Percentiles rank a stretch among this genome's conserved stretches.
Conservation (phyloP, 2,888 invertebrate genomes). For the Oscheius sp. region DNA sequence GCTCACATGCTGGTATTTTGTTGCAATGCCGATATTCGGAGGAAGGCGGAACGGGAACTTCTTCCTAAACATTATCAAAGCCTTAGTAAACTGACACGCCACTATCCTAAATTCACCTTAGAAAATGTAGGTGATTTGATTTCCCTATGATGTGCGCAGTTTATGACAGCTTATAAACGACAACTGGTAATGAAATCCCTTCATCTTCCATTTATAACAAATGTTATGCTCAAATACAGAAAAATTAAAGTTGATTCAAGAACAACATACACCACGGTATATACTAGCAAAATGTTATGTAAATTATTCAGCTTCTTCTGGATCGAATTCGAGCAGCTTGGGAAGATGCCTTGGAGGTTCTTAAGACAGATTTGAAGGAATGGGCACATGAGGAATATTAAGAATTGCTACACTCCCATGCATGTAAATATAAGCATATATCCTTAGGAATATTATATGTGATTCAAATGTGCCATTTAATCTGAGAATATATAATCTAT, state of each 20-base stretch:
- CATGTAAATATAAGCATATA: no score
- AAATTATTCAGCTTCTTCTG: constrained; percentile 31
- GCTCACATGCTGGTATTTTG: constrained; percentile 47
- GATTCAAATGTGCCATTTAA: no score
- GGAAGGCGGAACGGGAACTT: constrained; percentile 34
- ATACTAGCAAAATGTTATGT: not conserved
- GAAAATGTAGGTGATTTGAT: no score
- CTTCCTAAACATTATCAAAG: constrained; percentile 40
- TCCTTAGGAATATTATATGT: no score
- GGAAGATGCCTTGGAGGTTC: constrained; percentile 43
- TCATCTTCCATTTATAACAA: constrained; percentile 49
- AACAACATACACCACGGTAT: constrained; percentile 31
- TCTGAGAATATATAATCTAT: no score
- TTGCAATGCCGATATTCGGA: constrained; percentile 35
- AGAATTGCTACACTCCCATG: no score
- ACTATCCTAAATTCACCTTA: constrained; percentile 3
- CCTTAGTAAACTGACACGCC: not conserved
- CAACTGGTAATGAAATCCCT: constrained; percentile 46
- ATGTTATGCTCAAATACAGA: constrained; percentile 44
- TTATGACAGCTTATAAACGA: constrained; percentile 40
- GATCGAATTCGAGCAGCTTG: constrained; percentile 40
- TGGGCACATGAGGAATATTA: constrained; percentile 3
- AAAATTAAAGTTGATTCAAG: constrained; percentile 34
- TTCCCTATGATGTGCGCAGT: no score
- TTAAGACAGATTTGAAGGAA: constrained; percentile 44